phyloP scores from a whole-genome alignment of 2,113 vertebrate species.

The Polyodon spathula region DNA sequence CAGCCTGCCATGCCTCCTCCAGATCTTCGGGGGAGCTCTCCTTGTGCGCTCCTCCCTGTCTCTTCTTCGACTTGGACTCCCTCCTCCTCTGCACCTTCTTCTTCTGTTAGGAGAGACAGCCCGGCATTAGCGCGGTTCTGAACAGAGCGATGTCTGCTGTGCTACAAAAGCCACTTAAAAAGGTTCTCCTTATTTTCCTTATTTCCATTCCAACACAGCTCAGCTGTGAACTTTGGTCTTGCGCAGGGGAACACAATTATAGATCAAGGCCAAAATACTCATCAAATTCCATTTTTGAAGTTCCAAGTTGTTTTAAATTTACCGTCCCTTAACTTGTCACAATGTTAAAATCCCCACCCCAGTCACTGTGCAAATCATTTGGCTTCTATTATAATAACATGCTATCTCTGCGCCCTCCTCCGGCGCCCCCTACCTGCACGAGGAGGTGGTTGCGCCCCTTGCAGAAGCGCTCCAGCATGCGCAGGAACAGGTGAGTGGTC shows the following conservation, averaged over 20 bases:
- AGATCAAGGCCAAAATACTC: too few relatives aligned
- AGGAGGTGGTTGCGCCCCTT: slow-evolving; percentile 65
- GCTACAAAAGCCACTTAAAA: too few relatives aligned
- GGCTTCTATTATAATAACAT: neutral
- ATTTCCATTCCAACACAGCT: too few relatives aligned
- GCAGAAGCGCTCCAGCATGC: slow-evolving; percentile 87
- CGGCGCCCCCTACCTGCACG: slow-evolving; percentile 67
- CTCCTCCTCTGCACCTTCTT: slow-evolving; percentile 57
- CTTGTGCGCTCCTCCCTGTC: rapidly evolving
- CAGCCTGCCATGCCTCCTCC: slow-evolving; percentile 62
- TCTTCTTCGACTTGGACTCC: slow-evolving; percentile 42
- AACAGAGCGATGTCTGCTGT: too few relatives aligned
- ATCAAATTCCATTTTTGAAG: too few relatives aligned
- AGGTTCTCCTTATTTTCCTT: too few relatives aligned
- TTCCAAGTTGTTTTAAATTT: too few relatives aligned
- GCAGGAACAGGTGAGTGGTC: slow-evolving; percentile 85
- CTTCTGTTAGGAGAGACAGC: slow-evolving; percentile 41
- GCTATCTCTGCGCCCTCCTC: neutral
- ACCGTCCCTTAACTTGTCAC: too few relatives aligned
- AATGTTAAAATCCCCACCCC: too few relatives aligned
- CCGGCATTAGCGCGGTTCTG: neutral
- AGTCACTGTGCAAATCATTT: neutral
- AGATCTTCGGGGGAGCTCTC: slow-evolving; percentile 42
- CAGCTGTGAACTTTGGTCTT: too few relatives aligned
- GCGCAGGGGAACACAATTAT: too few relatives aligned